Evolutionary conservation across 2,888 invertebrate species (phyloP).

Genomic region (Trichogramma dendrolimi): DNA sequence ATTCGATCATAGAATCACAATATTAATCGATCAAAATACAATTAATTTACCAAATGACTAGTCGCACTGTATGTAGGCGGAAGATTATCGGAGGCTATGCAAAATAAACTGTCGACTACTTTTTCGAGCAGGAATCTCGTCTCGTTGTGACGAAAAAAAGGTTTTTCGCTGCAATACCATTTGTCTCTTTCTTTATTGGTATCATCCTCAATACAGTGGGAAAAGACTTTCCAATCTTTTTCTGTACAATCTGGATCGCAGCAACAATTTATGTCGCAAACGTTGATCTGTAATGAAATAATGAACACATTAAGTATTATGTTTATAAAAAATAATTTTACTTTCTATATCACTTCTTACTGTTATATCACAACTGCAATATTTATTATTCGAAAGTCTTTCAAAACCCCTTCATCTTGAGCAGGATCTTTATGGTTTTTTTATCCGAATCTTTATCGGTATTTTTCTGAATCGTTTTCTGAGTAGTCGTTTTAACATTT

Average conservation of each 20-base stretch:
- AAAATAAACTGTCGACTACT: slow-evolving; percentile 56
- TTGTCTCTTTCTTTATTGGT: slow-evolving; percentile 42
- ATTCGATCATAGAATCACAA: background rate
- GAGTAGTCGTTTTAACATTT: slow-evolving; percentile 16
- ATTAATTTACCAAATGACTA: slow-evolving; percentile 32
- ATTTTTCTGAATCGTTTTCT: slow-evolving; percentile 19
- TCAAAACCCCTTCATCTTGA: slow-evolving; percentile 10
- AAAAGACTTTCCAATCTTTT: slow-evolving; percentile 60
- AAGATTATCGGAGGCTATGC: slow-evolving; percentile 60
- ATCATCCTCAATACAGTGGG: slow-evolving; percentile 55
- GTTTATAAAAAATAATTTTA: slow-evolving; percentile 10
- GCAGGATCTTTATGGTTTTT: slow-evolving; percentile 9
- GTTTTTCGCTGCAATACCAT: slow-evolving; percentile 56
- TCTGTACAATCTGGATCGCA: slow-evolving; percentile 73
- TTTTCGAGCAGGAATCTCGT: slow-evolving; percentile 50
- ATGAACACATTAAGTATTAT: too few species aligned
- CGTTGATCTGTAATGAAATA: slow-evolving; percentile 52
- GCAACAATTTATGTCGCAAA: slow-evolving; percentile 81
- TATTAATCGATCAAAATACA: slow-evolving; percentile 13
- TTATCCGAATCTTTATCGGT: slow-evolving; percentile 1
- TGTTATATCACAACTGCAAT: slow-evolving; percentile 60
- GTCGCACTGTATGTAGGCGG: slow-evolving; percentile 47
- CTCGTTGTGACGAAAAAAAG: slow-evolving; percentile 57
- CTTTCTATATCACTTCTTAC: slow-evolving; percentile 42
- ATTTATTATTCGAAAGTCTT: slow-evolving; percentile 34